Base-by-base conservation (phyloP, 2,888 invertebrate genomes). In the Drosophila anomalipes region DNA sequence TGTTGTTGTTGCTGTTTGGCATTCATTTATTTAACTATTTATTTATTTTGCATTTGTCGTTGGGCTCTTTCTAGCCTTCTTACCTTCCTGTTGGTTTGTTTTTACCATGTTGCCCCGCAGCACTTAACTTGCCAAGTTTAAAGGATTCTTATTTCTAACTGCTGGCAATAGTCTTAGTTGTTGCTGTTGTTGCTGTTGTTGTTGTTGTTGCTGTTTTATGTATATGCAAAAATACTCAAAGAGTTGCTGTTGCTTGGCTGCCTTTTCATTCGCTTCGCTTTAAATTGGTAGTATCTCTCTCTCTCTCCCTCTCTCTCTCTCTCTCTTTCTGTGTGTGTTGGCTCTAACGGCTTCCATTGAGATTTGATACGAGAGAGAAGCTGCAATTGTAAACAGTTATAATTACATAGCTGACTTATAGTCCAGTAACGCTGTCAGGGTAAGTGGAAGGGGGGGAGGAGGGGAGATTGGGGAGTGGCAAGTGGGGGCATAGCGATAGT, bases 371-470 rank as follows among this genome's bases (percentile, higher is more conserved):
- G 58, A 61, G 58, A 35, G 60, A 61, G 58, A 56, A 69, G 64
- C 66, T 74, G 79, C 72, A 75, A 74, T 82, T 75, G 81, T 64
- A 70, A 81, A 81, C 82, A 82, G 82, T 78, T 78, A 80, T 81
- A 81, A 81, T 81, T 82, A 72, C 67, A 74, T 60, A 67, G 49
- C 66, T 65, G 39, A 60, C 47, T 68, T 35, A 33, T 32, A 28
- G 22, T 33, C 32, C 19, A 39, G 41, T 16, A 47, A 7, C 47
- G 26, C 26, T 26, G 22, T 47, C 16, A 35, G 26, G 4, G 4
- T 4, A 10, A 7, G 28, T 3, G 16, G 1, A 4, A 51, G 4
- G 3, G 33, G 33, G 16, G 2, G 28, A 22, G 22, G 22, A 22
- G 5, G 28, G 14, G 33, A 16, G 28, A 4, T 3, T 14, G 6